These are phyloP conservation scores for Anthopleura xanthogrammica DNA, from an alignment of 92 coral and sea anemone species.

Conservation along the genomic window DNA sequence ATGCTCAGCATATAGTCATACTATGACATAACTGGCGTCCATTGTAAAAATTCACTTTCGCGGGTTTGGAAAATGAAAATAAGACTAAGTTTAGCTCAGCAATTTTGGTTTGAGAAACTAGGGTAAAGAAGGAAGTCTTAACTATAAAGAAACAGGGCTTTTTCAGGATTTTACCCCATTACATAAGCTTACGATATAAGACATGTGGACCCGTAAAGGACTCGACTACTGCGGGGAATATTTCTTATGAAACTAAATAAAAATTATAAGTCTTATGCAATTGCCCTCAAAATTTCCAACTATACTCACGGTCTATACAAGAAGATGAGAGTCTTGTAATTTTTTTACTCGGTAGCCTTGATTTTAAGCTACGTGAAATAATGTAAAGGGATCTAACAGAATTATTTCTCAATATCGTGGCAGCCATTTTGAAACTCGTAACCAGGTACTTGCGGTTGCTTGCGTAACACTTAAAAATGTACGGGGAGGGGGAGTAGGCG, in stretches of 20 bases:
- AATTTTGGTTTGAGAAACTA: neutral
- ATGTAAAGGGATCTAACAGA: neutral
- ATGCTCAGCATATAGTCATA: neutral
- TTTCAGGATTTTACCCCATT: neutral
- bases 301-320: constrained; percentile 37
- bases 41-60: neutral
- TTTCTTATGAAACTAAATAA: neutral
- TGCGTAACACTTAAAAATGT: constrained; percentile 31
- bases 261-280: neutral
- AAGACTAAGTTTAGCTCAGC: neutral
- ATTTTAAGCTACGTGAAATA: constrained; percentile 12
- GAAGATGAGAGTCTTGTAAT: constrained; percentile 27
- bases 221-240: neutral
- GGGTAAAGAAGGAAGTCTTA: neutral
- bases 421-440: constrained; percentile 27
- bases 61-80: neutral
- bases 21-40: neutral
- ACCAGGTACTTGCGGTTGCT: constrained; percentile 14
- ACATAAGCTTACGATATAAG: neutral
- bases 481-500: constrained; percentile 14
- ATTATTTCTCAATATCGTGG: constrained; percentile 21
- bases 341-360: neutral
- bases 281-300: neutral
- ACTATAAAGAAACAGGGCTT: neutral
- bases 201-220: neutral